Percentiles rank a stretch among this genome's conserved stretches.
Evolutionary conservation across 2,113 vertebrate genomes (phyloP).

Genomic region (Circaetus gallicus): DNA sequence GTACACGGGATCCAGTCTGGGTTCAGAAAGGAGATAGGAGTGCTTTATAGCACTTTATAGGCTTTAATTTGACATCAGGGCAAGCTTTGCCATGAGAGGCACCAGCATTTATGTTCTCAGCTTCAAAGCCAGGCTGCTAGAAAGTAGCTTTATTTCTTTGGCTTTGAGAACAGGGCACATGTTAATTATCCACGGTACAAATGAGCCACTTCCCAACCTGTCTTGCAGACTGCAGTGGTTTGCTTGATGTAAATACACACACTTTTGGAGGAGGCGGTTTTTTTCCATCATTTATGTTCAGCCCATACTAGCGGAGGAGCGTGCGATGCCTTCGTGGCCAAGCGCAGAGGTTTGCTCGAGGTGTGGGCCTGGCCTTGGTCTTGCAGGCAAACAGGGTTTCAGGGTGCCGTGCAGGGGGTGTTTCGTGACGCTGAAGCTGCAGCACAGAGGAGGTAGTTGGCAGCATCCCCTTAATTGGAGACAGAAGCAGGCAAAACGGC

Average conservation of each 20-base stretch:
- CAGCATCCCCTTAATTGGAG: background rate
- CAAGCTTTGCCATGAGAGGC: background rate
- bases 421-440: background rate
- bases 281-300: background rate
- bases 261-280: background rate
- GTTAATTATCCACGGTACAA: background rate
- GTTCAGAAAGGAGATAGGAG: background rate
- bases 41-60: background rate
- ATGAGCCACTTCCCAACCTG: background rate
- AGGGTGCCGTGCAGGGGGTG: background rate
- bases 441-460: background rate
- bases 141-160: background rate
- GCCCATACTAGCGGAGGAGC: background rate
- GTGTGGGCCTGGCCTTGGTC: background rate
- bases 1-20: background rate
- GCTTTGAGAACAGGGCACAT: accelerated
- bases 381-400: background rate
- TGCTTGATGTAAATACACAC: background rate
- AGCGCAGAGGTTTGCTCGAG: background rate
- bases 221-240: background rate
- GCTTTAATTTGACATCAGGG: background rate
- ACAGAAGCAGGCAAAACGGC: background rate
- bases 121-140: background rate
- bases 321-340: background rate
- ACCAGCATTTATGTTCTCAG: background rate